Evolutionary conservation across 2,888 invertebrate genomes (phyloP), one percentile per base, ranked within the genome.

Genomic region (Rapana venosa): DNA sequence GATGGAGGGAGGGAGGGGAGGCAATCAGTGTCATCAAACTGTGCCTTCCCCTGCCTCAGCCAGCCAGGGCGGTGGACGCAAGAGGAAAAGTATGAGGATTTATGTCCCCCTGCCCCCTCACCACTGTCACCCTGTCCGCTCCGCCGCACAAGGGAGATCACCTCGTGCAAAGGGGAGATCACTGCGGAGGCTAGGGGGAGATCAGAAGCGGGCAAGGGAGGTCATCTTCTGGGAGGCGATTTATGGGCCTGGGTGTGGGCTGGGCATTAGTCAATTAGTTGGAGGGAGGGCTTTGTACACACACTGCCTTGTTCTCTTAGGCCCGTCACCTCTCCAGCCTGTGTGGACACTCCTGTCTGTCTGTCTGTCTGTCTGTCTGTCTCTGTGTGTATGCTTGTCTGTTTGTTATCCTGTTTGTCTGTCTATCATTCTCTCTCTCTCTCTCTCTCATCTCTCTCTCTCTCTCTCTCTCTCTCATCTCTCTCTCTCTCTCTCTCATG

Each of bases 71-170:
- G 58, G 70, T 1, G 32, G 22, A 35, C 2, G 15, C 30, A 74
- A 47, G 61, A 30, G 84, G 88, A 84, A 88, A 88, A 88, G 88
- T 36, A 88, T 88, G 88, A 88, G 88, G 61, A 88, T 88, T 88
- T 88, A 88, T 83, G 88, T 81, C 83, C 35, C 35, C 15, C 35
- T 70, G 66, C 88, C 61, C 58, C 70, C 83, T 88, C 83, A 84
- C 66, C 84, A 58, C 35, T 81, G 81, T 88, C 88, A 61, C 88
- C 81, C 22, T 58, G 84, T 36, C 79, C 88, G 81, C 83, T 84
- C 88, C 66, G 83, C 83, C 88, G 88, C 88, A 88, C 32, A 81
- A 32, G 88, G 88, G 88, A 81, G 61, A 58, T 81, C 79, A 81
- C 83, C 83, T 35, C 83, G 88, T 81, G 81, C 86, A 81, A 84